phyloP scores from a whole-genome alignment of 2,113 vertebrate species.

The Trichechus manatus region DNA sequence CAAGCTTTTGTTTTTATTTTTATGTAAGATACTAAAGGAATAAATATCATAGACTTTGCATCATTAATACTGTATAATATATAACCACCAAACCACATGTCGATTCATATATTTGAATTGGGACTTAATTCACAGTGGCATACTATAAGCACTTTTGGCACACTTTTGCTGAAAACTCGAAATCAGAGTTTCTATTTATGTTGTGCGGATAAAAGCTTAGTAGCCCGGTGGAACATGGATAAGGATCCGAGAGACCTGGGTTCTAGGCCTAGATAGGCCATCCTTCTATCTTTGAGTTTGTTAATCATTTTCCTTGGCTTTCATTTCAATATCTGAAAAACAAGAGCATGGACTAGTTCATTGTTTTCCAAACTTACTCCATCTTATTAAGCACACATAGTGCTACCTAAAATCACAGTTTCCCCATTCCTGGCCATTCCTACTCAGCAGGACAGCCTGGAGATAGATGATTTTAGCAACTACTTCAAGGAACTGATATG shows the following conservation, averaged over 20 bases:
- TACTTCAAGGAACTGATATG: not conserved
- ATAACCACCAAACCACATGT: not conserved
- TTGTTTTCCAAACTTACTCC: not conserved
- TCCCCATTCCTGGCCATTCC: not conserved
- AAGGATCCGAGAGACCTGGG: not conserved
- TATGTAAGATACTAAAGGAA: not conserved
- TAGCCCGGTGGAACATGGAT: not conserved
- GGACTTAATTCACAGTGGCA: not conserved
- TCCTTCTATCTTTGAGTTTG: not conserved
- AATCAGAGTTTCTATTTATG: not conserved
- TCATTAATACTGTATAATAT: not conserved
- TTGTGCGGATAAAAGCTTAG: not conserved
- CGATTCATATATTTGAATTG: not conserved
- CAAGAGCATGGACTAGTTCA: not conserved
- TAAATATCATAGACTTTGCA: not conserved
- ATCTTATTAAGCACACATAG: not conserved
- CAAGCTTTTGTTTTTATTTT: not conserved
- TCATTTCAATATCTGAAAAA: not conserved
- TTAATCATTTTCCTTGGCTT: not conserved
- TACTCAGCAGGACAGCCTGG: not conserved
- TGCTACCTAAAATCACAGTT: not conserved
- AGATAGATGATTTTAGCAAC: not conserved
- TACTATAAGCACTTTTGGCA: not conserved
- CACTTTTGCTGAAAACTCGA: not conserved
- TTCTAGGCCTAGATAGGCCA: not conserved